Evolutionary conservation across 1,140 invertebrate species (phyloP).

Genomic region (Lamellibrachia luymesi): DNA sequence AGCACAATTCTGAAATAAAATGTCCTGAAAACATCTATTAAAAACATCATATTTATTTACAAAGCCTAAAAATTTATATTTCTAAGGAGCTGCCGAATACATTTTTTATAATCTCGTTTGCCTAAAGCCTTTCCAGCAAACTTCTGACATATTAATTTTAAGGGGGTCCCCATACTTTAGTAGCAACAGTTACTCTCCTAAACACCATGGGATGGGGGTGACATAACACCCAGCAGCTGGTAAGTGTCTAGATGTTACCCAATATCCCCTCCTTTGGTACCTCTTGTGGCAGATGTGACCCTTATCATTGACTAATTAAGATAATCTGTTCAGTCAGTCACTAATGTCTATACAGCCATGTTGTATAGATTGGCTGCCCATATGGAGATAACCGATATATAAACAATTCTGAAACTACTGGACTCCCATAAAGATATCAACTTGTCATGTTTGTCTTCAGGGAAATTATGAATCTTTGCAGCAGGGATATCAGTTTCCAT

Average conservation of each 20-base stretch:
- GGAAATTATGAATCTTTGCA: not conserved
- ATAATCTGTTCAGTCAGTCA: not conserved
- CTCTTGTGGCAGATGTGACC: not conserved
- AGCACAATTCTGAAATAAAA: too few relatives aligned
- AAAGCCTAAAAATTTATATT: too few relatives aligned
- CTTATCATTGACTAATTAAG: conserved; percentile 1
- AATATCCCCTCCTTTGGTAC: not conserved
- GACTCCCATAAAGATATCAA: not conserved
- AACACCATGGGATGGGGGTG: not conserved
- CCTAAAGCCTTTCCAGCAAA: too few relatives aligned
- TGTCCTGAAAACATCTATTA: too few relatives aligned
- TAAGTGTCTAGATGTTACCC: not conserved
- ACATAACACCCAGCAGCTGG: not conserved
- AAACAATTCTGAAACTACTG: not conserved
- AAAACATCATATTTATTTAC: too few relatives aligned
- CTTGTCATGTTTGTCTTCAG: not conserved
- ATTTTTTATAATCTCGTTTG: too few relatives aligned
- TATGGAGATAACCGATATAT: not conserved
- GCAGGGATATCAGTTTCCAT: not conserved
- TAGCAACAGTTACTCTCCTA: not conserved
- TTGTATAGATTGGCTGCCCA: not conserved
- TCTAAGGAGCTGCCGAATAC: too few relatives aligned
- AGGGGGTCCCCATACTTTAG: not conserved
- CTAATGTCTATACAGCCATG: not conserved
- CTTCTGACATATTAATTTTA: too few relatives aligned